These are phyloP conservation scores for Pocillopora damicornis DNA, from an alignment of 64 coral and sea anemone species.

Conservation along the genomic window DNA sequence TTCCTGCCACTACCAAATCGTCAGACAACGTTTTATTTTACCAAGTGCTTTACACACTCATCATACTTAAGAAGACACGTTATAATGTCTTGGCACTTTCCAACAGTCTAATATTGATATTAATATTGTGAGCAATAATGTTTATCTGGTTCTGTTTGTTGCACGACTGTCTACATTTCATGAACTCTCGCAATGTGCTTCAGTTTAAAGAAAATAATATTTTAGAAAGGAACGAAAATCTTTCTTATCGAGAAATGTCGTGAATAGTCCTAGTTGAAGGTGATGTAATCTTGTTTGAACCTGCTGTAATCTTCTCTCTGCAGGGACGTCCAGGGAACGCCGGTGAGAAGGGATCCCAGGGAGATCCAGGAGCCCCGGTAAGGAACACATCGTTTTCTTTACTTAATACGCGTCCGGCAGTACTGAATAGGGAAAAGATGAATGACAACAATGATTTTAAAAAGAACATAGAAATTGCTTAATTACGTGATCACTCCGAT, in stretches of 20 bases:
- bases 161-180: neutral
- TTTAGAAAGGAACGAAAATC: neutral
- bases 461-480: no score
- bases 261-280: neutral
- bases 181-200: neutral
- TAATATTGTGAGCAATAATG: neutral
- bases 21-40: no score
- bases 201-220: neutral
- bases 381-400: neutral
- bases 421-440: no score
- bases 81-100: no score
- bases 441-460: no score
- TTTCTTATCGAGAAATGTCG: neutral
- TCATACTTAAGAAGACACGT: no score
- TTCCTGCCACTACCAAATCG: no score
- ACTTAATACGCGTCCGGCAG: neutral
- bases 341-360: constrained; percentile 62
- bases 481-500: no score
- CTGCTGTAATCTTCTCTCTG: neutral
- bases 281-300: neutral
- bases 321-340: constrained; percentile 46
- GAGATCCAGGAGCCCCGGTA: constrained; percentile 51
- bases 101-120: no score
- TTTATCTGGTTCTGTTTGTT: neutral
- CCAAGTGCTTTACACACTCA: no score